Base-by-base conservation (phyloP, 2,888 invertebrate species). In the Eretmocerus hayati region DNA sequence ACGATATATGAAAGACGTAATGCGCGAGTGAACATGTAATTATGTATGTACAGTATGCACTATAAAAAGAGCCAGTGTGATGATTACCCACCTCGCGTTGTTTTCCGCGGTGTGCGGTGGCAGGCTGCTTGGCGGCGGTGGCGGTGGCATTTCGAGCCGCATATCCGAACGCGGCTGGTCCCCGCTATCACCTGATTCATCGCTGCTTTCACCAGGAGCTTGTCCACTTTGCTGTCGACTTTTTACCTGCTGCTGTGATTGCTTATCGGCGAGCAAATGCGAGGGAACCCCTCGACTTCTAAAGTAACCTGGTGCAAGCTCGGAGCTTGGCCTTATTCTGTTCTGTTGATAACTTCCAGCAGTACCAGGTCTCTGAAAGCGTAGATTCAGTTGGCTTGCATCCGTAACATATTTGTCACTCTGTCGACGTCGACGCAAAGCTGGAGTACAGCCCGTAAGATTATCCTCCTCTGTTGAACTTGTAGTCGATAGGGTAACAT, bases 351-450 rank as follows among this genome's bases (percentile, higher is more conserved):
- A 31, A n/a, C n/a, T n/a, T n/a, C n/a, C n/a, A n/a, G n/a, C n/a
- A n/a, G n/a, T n/a, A 11, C 26, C 11, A 6, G 84, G 85, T 57
- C 89, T 75, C 63, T 84, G 83, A 75, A 89, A 89, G 53, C 87
- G 78, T 62, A 90, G 77, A 73, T 87, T 87, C 61, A 90, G 74
- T 67, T 90, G 88, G 53, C 86, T 82, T 53, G 87, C 85, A 74
- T 90, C 90, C 22, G 84, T 83, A 21, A 90, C 86, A 73, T 90
- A 90, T 73, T 91, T 91, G 55, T 90, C 90, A 49, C 76, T 75
- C 36, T 83, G 82, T 59, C 87, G 81, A 59, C 88, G 83, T 26
- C 90, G 78, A 18, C 90, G 78, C 32, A 90, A 74, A 36, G 87
- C 87, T 64, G 83, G 81, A 1, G 82, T 82, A 53, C 74, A 75